A percentile compares a stretch with the other conserved stretches of the same genome.
Conservation (phyloP, 2,888 invertebrate genomes). For the Dynastes grantii region DNA sequence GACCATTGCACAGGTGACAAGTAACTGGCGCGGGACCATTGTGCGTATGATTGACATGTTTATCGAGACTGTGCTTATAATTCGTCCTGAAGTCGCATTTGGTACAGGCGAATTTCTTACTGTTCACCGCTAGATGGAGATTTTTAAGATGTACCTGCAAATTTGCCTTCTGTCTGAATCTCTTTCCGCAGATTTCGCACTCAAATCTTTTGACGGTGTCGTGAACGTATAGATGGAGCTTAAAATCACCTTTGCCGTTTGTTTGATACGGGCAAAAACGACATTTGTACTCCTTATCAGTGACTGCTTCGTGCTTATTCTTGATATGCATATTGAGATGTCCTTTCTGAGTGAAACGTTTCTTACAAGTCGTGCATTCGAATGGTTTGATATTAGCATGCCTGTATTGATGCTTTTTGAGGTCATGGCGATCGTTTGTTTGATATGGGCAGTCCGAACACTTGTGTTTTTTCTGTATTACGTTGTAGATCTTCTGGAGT, state of each 20-base stretch:
- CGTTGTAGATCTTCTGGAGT: conserved; percentile 17
- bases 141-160: conserved; percentile 19
- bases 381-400: conserved; percentile 14
- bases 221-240: conserved; percentile 10
- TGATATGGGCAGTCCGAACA: conserved; percentile 1
- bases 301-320: conserved; percentile 12
- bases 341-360: conserved; percentile 4
- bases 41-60: conserved; percentile 20
- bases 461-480: conserved; percentile 16
- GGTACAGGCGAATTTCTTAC: conserved; percentile 10
- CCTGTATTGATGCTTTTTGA: conserved; percentile 21
- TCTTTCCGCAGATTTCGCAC: conserved; percentile 16
- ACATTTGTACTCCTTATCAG: conserved; percentile 29
- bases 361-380: not conserved
- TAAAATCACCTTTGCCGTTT: conserved; percentile 7
- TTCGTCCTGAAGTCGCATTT: conserved; percentile 14
- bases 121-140: conserved; percentile 19
- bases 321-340: conserved; percentile 23
- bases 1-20: conserved; percentile 12
- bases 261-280: conserved; percentile 12
- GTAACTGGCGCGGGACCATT: not conserved
- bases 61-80: conserved; percentile 27
- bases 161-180: conserved; percentile 17
- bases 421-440: conserved; percentile 17
- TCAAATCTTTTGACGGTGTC: conserved; percentile 4